Base-by-base conservation (phyloP, 2,113 vertebrate genomes). In the Colaptes auratus region DNA sequence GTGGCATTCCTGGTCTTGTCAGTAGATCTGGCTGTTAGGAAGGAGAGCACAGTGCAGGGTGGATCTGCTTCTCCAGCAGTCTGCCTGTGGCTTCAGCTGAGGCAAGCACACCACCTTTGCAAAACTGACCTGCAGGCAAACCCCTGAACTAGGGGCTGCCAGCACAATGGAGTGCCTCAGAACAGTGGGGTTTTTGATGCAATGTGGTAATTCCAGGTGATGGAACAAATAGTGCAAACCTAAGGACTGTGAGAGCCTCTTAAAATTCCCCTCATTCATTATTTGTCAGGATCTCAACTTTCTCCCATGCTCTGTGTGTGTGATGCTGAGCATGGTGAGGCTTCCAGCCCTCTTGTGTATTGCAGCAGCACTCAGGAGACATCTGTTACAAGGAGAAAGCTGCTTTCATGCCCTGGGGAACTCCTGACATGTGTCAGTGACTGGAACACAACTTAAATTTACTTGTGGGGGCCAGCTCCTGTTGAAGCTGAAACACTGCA, bases 241-340 rank as follows among this genome's bases (percentile, higher is more conserved):
- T 77, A 61, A 72, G 33, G 71, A 28, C 48, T 72, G 20, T 39
- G 10, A 25, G 58, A 42, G 58, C 55, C 36, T 75, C 12, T 1
- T 65, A 28, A 48, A 53, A n/a, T 60, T 59, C 36, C 27, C 44
- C 36, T 70, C n/a, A 12, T 66, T 42, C 33, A 4, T 77, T 48
- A 17, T 10, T 24, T 66, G 76, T 77, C 33, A 17, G 52, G 63
- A 44, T 52, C 27, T 64, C 33, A 12, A 1, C 48, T 56, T 42
- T 67, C 31, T 80, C 35, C 56, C 30, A 1, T 30, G 30, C 15
- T 44, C 4, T 1, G 0, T 33, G 2, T 11, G 28, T 59, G 20
- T 2, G 4, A 52, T 42, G 9, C 44, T 2, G 7, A 65, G 70
- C 52, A 42, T 64, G 24, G 77, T 10, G 71, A 55, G 59, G 10